A percentile compares a stretch with the other conserved stretches of the same genome.
Conservation (phyloP, 2,113 vertebrate species). For the Ramphastos sulfuratus region DNA sequence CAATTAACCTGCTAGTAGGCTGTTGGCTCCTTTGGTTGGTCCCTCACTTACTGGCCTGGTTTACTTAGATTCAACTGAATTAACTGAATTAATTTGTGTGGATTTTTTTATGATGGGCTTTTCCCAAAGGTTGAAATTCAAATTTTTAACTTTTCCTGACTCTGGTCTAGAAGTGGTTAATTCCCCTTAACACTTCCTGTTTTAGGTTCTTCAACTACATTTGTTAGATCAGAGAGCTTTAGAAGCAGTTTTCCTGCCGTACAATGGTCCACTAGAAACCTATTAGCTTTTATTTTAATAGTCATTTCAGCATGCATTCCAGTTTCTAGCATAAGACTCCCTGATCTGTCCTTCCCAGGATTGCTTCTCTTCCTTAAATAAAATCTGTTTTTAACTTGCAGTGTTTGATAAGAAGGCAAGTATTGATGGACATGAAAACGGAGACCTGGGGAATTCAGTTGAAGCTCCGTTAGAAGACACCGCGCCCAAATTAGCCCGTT, state of each 20-base stretch:
- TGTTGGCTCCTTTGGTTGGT: neutral
- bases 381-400: conserved; percentile 60
- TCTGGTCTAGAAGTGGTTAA: neutral
- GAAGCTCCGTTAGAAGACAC: conserved; percentile 82
- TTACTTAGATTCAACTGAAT: neutral
- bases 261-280: neutral
- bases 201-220: neutral
- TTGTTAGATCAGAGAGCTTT: neutral
- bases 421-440: conserved; percentile 85
- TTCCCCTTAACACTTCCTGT: neutral
- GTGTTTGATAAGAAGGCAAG: conserved; percentile 89
- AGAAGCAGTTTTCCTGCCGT: neutral
- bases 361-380: neutral
- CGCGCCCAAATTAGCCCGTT: conserved; percentile 78
- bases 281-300: neutral
- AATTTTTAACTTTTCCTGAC: neutral
- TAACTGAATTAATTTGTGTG: neutral
- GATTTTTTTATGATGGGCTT: neutral
- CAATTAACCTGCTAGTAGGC: neutral
- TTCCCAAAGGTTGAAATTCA: neutral
- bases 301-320: neutral
- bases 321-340: neutral
- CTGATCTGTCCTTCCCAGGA: neutral
- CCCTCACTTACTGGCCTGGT: neutral
- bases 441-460: conserved; percentile 83